A percentile compares a stretch with the other conserved stretches of the same genome.
phyloP scores from a whole-genome alignment of 2,888 invertebrate genomes.

The Drosophila cognata region DNA sequence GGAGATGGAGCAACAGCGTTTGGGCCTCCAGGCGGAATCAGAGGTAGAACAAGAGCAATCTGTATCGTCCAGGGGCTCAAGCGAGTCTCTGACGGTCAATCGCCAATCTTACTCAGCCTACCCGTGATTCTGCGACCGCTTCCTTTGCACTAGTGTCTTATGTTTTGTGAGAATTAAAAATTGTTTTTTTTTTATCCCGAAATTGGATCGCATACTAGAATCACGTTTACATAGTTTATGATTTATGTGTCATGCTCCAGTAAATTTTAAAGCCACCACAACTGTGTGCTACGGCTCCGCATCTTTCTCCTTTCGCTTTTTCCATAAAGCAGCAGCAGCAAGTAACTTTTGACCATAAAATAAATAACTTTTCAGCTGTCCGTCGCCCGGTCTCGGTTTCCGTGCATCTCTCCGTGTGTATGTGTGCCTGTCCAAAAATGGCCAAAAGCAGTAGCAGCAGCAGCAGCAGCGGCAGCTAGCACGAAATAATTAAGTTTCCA shows the following conservation, averaged over 20 bases:
- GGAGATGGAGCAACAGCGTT: slow-evolving; percentile 19
- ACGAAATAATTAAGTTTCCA: slow-evolving; percentile 78
- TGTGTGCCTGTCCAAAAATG: slow-evolving; percentile 52
- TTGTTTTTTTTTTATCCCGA: neutral
- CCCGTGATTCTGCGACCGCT: slow-evolving; percentile 1
- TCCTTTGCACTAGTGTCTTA: neutral
- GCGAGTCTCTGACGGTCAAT: neutral
- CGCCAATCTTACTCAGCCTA: neutral
- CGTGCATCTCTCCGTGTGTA: slow-evolving; percentile 5
- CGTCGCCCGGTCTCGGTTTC: slow-evolving; percentile 46
- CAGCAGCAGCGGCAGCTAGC: slow-evolving; percentile 40
- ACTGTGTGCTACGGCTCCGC: slow-evolving; percentile 8
- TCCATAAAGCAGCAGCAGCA: slow-evolving; percentile 57
- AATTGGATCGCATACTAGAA: slow-evolving; percentile 40
- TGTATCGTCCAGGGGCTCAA: neutral
- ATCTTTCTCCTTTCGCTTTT: slow-evolving; percentile 5
- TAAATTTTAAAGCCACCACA: slow-evolving; percentile 61
- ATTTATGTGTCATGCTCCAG: slow-evolving; percentile 70
- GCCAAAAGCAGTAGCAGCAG: slow-evolving; percentile 40
- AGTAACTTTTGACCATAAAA: slow-evolving; percentile 80
- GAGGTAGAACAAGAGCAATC: neutral
- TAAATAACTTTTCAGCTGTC: slow-evolving; percentile 77
- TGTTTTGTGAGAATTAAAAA: slow-evolving; percentile 19
- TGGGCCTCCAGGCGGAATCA: neutral
- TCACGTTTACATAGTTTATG: slow-evolving; percentile 71